Conservation (phyloP, 2,797 vertebrate species). For the Melanogrammus aeglefinus region DNA sequence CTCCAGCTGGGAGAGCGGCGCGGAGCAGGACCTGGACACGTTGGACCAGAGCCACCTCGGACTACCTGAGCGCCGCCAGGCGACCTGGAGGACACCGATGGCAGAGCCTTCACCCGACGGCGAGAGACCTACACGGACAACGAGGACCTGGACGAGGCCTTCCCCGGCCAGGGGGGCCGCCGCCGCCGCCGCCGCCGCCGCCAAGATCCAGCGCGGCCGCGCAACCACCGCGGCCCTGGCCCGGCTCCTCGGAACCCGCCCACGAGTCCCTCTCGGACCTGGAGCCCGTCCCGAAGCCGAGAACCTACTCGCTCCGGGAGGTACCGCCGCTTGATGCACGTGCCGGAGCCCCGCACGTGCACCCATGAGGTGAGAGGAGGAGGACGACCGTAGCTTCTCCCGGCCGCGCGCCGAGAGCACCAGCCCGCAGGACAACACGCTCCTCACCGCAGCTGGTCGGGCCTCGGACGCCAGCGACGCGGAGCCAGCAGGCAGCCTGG, state of each 20-base stretch:
- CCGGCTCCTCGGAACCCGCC: conserved; percentile 85
- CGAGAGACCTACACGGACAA: conserved; percentile 82
- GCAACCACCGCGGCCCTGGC: conserved; percentile 72
- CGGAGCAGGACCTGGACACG: conserved; percentile 77
- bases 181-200: conserved; percentile 38
- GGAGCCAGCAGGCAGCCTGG: conserved; percentile 26
- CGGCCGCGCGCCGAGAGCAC: background rate
- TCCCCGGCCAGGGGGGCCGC: conserved; percentile 48
- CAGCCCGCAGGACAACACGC: conserved; percentile 29
- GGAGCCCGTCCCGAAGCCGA: conserved; percentile 33
- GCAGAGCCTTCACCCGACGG: conserved; percentile 78
- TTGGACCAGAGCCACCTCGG: conserved; percentile 68
- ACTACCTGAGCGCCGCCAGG: conserved; percentile 93
- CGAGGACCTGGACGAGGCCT: conserved; percentile 80
- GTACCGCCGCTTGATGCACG: conserved; percentile 69
- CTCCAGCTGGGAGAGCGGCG: conserved; percentile 78
- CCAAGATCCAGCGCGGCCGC: conserved; percentile 24
- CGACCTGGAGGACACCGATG: conserved; percentile 91
- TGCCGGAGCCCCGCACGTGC: conserved; percentile 42
- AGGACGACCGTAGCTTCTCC: conserved; percentile 29
- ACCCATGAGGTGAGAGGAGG: background rate
- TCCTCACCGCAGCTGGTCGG: conserved; percentile 56
- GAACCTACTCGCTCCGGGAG: conserved; percentile 34
- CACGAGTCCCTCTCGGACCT: conserved; percentile 16
- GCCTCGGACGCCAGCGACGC: conserved; percentile 49